Base-by-base conservation (phyloP, 2,888 invertebrate genomes). In the Tachystola acroxantha region DNA sequence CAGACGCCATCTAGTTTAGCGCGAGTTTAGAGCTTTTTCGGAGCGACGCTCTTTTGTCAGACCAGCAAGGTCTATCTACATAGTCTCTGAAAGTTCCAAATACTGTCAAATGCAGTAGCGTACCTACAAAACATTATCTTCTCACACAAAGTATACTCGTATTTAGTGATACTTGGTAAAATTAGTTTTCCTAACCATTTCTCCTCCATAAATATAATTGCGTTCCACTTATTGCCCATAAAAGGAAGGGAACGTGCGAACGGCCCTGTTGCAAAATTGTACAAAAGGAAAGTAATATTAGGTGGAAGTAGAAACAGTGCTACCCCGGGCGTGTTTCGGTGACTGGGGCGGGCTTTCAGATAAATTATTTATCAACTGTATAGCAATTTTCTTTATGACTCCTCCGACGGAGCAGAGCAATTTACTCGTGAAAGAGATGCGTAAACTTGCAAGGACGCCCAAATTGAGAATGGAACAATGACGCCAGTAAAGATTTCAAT, bases 311-410 rank as follows among this genome's bases (percentile, higher is more conserved):
- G 72, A 69, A 63, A 65, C 71, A 71, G 61, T 68, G 68, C 70
- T 73, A 72, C 76, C 73, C 73, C 64, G 65, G 59, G 67, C 75
- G 64, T 76, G 79, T 80, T 78, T 78, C 79, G 81, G 84, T 84
- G 85, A 86, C 85, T 85, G 80, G 82, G 73, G 78, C 76, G 77
- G 78, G 80, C 84, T 84, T 78, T 82, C 79, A 84, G 80, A 86
- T 86, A 85, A 85, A 86, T 86, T 85, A 86, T 86, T 86, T 86
- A 86, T 85, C 85, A 86, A 86, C 84, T 84, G 85, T 85, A 85
- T 84, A 81, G 85, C 86, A 86, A 86, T 86, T 86, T 86, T 85
- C 86, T 86, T 86, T 86, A 86, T 82, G 85, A 85, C 84, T 85
- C 85, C 84, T 84, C 84, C 80, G 82, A 78, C 84, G 84, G 75